A percentile compares a stretch with the other conserved stretches of the same genome.
These are phyloP conservation scores for Chalcis sispes DNA, from an alignment of 2,888 invertebrate species.

Conservation along the genomic window DNA sequence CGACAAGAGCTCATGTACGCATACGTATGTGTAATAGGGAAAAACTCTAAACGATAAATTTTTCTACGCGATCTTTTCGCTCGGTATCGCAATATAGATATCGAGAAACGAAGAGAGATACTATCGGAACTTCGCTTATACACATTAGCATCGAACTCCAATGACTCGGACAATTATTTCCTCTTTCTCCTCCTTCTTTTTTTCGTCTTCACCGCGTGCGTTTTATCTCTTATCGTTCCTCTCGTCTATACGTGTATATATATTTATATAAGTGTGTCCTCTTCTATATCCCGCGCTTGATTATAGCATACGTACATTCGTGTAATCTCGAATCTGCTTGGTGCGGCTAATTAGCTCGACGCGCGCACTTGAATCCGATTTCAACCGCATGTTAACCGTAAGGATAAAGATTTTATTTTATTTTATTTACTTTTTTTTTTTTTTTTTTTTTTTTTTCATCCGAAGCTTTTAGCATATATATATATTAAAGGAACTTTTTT, in stretches of 20 bases:
- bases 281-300: too few species aligned
- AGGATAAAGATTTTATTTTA: neutral
- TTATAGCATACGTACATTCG: too few species aligned
- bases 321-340: too few species aligned
- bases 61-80: conserved; percentile 7
- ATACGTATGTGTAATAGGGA: too few species aligned
- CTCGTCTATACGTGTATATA: neutral
- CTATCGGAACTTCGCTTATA: conserved; percentile 28
- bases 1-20: neutral
- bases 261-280: too few species aligned
- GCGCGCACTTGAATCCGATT: neutral
- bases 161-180: conserved; percentile 34
- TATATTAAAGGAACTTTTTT: too few species aligned
- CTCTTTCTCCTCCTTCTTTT: conserved; percentile 17
- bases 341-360: conserved; percentile 8
- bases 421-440: too few species aligned
- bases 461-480: too few species aligned
- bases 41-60: too few species aligned
- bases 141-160: conserved; percentile 51
- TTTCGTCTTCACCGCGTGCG: neutral
- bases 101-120: conserved; percentile 9
- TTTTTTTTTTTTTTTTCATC: too few species aligned
- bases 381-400: neutral
- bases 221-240: neutral
- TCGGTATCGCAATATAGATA: neutral